Conservation (phyloP, 2,888 invertebrate species). For the Poecilobothrus nobilitatus region DNA sequence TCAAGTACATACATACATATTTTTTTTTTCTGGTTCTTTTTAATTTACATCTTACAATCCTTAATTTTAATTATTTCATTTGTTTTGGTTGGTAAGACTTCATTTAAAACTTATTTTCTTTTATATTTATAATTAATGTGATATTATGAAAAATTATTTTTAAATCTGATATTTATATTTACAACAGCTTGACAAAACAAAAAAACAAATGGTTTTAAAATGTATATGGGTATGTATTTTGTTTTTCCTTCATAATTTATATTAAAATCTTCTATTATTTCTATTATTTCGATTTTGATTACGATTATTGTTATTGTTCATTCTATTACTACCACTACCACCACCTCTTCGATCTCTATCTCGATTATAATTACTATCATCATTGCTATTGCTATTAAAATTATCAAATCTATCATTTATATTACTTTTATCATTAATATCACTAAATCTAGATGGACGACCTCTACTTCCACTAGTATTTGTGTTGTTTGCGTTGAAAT, state of each 20-base stretch:
- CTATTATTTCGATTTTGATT: background rate
- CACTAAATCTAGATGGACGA: slow-evolving; percentile 7
- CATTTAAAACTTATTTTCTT: no score
- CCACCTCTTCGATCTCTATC: slow-evolving; percentile 14
- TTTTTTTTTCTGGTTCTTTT: no score
- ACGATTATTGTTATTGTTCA: no score
- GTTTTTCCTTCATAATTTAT: background rate
- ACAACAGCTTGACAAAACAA: background rate
- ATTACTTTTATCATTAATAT: slow-evolving; percentile 13
- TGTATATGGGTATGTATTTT: no score
- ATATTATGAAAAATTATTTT: no score
- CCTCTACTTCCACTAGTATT: slow-evolving; percentile 7
- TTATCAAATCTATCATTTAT: slow-evolving; percentile 19
- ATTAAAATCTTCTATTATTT: slow-evolving; percentile 10
- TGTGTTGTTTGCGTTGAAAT: slow-evolving; percentile 9
- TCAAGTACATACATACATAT: no score
- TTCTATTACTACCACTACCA: slow-evolving; percentile 15
- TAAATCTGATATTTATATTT: background rate
- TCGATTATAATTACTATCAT: slow-evolving; percentile 12
- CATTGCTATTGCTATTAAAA: slow-evolving; percentile 16
- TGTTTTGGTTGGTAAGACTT: background rate
- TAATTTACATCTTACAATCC: no score
- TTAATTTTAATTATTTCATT: background rate
- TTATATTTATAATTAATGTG: no score
- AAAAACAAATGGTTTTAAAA: no score